Evolutionary conservation across 2,113 vertebrate species (phyloP), one percentile per base, ranked within the genome.

Genomic region (Seriola aureovittata): DNA sequence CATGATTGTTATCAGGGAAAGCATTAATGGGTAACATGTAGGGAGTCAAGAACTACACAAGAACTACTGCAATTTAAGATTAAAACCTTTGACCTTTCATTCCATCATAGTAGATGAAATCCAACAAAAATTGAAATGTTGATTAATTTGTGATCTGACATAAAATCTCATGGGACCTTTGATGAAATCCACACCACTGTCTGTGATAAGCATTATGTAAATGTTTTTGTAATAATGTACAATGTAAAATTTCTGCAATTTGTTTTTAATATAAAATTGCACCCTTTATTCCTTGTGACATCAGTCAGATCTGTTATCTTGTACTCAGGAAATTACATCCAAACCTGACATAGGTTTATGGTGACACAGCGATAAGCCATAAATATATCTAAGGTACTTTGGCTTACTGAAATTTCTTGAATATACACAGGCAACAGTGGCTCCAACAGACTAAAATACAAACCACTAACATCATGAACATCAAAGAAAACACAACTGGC

Each of bases 21-120:
- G 55, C n/a, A 21, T 71, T 59, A 44, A 73, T 25, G 16, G 50
- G 38, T 57, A 79, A 68, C 46, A 13, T 57, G 46, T 25, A 14
- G n/a, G 23, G 29, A 52, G 54, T 72, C 44, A 64, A 55, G 23
- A 29, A 29, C 29, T 29, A 29, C 29, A 29, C 38, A 38, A 1
- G 38, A 38, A 5, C 38, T 38, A 38, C 5, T 38, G 46, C 21
- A 29, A 64, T 66, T 34, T 23, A 4, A 36, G 72, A 66, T 68
- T 54, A 23, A 14, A 68, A 67, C 71, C 19, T 59, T 66, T 54
- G 52, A 64, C 29, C 29, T 40, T 3, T 40, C 8, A 32, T 63
- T 75, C 8, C 25, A 23, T 62, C 25, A 57, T 57, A 36, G 34
- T 11, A 57, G 10, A 38, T 38, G 14, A 55, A 69, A 81, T 13